Evolutionary conservation across 2,888 invertebrate genomes (phyloP).

Genomic region (Campaea margaritaria): DNA sequence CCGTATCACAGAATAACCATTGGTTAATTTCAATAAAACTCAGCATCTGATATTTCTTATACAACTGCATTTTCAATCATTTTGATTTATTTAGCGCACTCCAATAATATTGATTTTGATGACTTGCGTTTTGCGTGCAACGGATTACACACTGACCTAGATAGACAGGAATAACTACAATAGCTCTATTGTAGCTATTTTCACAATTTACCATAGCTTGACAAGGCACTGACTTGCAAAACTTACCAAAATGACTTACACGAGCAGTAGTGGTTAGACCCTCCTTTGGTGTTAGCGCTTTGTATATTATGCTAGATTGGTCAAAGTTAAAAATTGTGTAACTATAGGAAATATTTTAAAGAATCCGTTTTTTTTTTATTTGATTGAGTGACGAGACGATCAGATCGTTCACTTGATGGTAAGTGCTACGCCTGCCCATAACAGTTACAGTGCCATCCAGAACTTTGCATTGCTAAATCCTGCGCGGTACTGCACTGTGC

Average conservation of each 20-base stretch:
- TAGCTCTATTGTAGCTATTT: conserved; percentile 35
- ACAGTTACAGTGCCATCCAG: no score
- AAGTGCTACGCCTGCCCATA: no score
- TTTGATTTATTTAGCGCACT: background rate
- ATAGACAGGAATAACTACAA: conserved; percentile 45
- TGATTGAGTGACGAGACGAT: no score
- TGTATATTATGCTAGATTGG: background rate
- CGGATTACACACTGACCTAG: conserved; percentile 60
- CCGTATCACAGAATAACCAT: no score
- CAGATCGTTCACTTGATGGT: no score
- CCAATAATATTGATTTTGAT: conserved; percentile 1
- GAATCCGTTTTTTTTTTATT: no score
- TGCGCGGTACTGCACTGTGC: no score
- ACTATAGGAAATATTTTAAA: background rate
- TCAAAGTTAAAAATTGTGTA: no score
- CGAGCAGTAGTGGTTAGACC: conserved; percentile 45
- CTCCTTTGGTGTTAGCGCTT: conserved; percentile 36
- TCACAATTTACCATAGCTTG: conserved; percentile 20
- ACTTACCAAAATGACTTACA: conserved; percentile 33
- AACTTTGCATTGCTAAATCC: no score
- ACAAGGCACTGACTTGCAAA: conserved; percentile 55
- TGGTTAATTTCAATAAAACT: no score
- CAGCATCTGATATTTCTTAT: no score
- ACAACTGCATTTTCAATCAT: background rate
- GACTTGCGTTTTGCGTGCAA: conserved; percentile 11